A percentile compares a stretch with the other conserved stretches of the same genome.
Conservation (phyloP, 2,797 vertebrate genomes). For the Parambassis ranga region DNA sequence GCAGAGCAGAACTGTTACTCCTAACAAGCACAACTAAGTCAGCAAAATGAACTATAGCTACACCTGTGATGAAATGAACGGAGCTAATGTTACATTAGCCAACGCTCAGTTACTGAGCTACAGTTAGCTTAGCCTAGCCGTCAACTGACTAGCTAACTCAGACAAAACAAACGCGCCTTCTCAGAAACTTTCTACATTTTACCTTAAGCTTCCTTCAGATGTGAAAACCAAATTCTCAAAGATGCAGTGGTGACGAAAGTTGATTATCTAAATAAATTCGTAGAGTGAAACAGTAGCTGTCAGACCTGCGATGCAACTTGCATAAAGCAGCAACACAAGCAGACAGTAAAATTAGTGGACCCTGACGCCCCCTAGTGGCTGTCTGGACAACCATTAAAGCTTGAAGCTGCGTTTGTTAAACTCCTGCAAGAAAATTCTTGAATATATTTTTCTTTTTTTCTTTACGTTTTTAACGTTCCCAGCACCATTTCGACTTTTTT, state of each 20-base stretch:
- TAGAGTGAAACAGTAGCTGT: neutral
- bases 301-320: conserved; percentile 24
- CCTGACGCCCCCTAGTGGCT: conserved; percentile 37
- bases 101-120: conserved; percentile 5
- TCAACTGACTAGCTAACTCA: neutral
- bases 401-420: neutral
- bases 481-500: too few species aligned
- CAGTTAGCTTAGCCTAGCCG: conserved; percentile 56
- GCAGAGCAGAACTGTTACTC: fast-evolving
- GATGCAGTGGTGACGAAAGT: neutral
- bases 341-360: neutral
- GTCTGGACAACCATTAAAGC: neutral
- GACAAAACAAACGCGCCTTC: neutral
- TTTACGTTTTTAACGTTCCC: neutral
- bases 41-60: neutral
- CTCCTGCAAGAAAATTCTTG: neutral
- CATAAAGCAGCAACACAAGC: conserved; percentile 16
- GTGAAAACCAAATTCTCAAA: neutral
- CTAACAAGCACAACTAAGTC: neutral
- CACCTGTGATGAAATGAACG: conserved; percentile 43
- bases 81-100: conserved; percentile 51
- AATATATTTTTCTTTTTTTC: neutral
- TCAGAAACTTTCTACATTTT: neutral
- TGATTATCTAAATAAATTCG: neutral
- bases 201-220: neutral